phyloP scores from a whole-genome alignment of 2,797 vertebrate genomes.

The Taeniopygia guttata region DNA sequence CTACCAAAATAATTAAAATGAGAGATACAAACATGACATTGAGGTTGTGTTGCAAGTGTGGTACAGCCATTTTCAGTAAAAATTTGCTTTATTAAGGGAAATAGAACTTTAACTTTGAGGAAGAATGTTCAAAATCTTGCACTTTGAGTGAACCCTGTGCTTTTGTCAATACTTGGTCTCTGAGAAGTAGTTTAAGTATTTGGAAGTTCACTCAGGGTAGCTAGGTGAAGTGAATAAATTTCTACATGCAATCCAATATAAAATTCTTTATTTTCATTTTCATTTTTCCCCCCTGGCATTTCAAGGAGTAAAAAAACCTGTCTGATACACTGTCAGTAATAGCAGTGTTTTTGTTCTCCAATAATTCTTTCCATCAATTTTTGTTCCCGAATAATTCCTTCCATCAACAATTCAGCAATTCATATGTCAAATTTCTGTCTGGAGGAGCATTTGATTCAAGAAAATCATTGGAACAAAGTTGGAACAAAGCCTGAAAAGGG shows the following conservation, averaged over 20 bases:
- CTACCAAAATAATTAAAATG: background rate
- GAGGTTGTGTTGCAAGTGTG: background rate
- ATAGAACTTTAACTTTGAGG: background rate
- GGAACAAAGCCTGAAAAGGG: background rate
- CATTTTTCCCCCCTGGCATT: background rate
- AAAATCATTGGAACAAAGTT: background rate
- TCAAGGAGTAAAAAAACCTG: background rate
- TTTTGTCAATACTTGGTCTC: constrained; percentile 16
- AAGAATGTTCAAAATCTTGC: background rate
- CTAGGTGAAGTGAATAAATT: background rate
- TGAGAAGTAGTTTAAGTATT: constrained; percentile 22
- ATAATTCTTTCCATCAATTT: background rate
- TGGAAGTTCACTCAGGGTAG: constrained; percentile 23
- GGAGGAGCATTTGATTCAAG: background rate
- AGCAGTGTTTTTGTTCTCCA: background rate
- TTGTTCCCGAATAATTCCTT: background rate
- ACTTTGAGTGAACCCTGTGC: background rate
- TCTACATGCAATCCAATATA: background rate
- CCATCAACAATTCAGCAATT: background rate
- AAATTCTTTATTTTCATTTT: background rate
- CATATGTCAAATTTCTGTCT: background rate
- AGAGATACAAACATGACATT: background rate
- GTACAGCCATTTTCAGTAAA: background rate
- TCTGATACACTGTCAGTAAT: background rate
- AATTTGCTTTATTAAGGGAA: background rate